A percentile compares a stretch with the other conserved stretches of the same genome.
phyloP scores from a whole-genome alignment of 2,113 vertebrate genomes.

The Sphyrna mokarran region DNA sequence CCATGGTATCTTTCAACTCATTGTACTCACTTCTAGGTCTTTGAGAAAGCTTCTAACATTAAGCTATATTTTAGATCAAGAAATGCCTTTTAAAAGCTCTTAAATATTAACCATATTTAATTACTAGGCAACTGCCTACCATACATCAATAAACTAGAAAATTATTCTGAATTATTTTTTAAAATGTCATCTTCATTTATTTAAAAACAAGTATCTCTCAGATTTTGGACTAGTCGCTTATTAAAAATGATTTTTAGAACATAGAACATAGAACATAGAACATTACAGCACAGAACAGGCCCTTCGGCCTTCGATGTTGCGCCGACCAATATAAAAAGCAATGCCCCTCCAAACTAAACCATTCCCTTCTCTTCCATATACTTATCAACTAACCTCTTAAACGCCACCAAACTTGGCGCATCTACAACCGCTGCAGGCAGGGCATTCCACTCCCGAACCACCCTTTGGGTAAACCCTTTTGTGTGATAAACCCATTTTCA shows the following conservation, averaged over 20 bases:
- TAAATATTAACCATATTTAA: not conserved
- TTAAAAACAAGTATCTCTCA: not conserved
- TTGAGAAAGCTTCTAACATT: not conserved
- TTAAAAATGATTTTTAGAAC: not conserved
- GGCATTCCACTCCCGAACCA: no score
- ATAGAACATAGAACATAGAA: no score
- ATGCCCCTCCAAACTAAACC: no score
- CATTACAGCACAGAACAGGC: no score
- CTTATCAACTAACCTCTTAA: no score
- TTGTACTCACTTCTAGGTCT: not conserved
- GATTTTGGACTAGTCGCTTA: not conserved
- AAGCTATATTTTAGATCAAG: not conserved
- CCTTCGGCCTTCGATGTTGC: no score
- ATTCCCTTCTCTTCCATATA: no score
- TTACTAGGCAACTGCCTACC: not conserved
- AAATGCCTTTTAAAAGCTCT: not conserved
- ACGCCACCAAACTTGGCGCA: no score
- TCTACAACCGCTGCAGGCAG: no score
- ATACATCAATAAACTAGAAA: not conserved
- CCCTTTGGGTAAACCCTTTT: no score
- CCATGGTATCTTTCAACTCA: not conserved
- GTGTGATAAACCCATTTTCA: not conserved
- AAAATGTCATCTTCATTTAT: not conserved
- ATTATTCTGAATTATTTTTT: not conserved
- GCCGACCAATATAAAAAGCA: no score